A percentile compares a stretch with the other conserved stretches of the same genome.
These are phyloP conservation scores for Tetropium fuscum DNA, from an alignment of 2,888 invertebrate species.

Conservation along the genomic window DNA sequence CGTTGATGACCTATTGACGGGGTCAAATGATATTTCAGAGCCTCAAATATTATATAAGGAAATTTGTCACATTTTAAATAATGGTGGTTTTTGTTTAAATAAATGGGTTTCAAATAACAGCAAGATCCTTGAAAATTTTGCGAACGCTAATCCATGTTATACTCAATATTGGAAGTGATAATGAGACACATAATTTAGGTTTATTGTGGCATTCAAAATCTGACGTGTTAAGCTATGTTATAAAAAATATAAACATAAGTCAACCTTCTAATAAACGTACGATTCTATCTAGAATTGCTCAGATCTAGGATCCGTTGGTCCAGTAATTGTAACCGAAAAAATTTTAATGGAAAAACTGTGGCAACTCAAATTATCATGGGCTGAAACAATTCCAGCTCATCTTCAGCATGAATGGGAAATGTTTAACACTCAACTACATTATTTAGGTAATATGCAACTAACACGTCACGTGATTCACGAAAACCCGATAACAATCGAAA, in stretches of 20 bases:
- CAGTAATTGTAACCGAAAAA: neutral
- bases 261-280: neutral
- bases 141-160: neutral
- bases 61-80: constrained; percentile 2
- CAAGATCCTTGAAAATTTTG: neutral
- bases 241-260: neutral
- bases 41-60: neutral
- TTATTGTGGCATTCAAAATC: constrained; percentile 10
- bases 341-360: constrained; percentile 2
- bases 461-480: neutral
- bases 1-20: constrained; percentile 2
- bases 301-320: constrained; percentile 8
- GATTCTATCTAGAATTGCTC: neutral
- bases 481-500: constrained; percentile 1
- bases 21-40: neutral
- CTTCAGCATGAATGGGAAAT: constrained; percentile 1
- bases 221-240: neutral
- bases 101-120: constrained; percentile 4
- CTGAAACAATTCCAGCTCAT: neutral
- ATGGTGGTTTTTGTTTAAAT: constrained; percentile 1
- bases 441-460: constrained; percentile 4
- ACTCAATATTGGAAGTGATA: constrained; percentile 3
- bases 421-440: neutral
- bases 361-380: neutral
- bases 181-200: constrained; percentile 5